Base-by-base conservation (phyloP, 2,113 vertebrate species). In the Calypte anna region DNA sequence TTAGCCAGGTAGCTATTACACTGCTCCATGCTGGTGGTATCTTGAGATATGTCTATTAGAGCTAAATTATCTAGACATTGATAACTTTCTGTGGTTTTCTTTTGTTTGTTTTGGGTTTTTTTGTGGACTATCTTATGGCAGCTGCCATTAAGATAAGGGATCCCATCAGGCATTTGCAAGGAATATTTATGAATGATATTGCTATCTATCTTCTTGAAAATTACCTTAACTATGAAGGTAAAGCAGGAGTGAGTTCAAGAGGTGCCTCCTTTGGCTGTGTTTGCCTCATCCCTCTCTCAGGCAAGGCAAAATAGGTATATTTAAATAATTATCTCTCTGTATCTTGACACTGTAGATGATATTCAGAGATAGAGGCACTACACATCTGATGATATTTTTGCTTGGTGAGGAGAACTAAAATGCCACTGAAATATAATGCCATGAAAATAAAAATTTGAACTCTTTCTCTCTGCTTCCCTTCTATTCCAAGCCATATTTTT, bases 161-260 rank as follows among this genome's bases (percentile, higher is more conserved):
- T 40, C 40, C 40, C 40, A 40, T 40, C 40, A 85, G 40, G 17
- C 16, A 55, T 85, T 91, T 80, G 33, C 55, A 40, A 55, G 75
- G 69, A 93, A n/a, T 4, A 13, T 1, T 2, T 38, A 27, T 43
- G 54, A 87, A 61, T 4, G 7, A 8, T 1, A 0, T 33, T 62
- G 40, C 10, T 80, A 1, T 36, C 58, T 91, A 30, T 43, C 20
- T 54, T 64, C n/a, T 62, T 86, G 51, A 43, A 73, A 67, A 72
- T 64, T 53, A 44, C 50, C 0, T 3, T 62, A 57, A 33, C 36
- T 76, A 0, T 36, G 58, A 59, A 80, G 54, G 15, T 31, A 50
- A 87, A 73, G 33, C 1, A 3, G 36, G 22, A 64, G 5, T 15
- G 30, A 64, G 61, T 33, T 91, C 1, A 2, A 22, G 30, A 33